A percentile compares a stretch with the other conserved stretches of the same genome.
These are phyloP conservation scores for Chironomus tentans DNA, from an alignment of 2,888 invertebrate species.

Conservation along the genomic window DNA sequence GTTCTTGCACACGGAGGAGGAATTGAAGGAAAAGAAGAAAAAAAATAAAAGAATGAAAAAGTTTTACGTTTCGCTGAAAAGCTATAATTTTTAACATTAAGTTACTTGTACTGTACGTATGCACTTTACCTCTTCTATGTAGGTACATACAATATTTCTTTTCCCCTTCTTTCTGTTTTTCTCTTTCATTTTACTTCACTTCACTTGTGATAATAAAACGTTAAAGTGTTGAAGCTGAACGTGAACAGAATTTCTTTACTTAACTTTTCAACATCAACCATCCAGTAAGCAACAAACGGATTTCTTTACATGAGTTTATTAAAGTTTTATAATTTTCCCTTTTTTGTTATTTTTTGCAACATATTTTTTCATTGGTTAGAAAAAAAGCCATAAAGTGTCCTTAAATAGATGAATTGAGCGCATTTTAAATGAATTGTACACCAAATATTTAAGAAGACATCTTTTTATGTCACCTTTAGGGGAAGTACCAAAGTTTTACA, in stretches of 20 bases:
- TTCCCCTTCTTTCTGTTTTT: neutral
- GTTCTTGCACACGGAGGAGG: neutral
- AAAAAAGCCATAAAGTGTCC: no score
- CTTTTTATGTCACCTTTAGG: no score
- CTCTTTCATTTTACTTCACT: neutral
- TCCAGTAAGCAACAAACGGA: neutral
- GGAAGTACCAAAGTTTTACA: no score
- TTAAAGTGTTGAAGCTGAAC: slow-evolving; percentile 19
- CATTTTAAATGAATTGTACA: no score
- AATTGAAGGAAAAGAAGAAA: neutral
- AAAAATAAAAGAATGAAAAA: neutral
- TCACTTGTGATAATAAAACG: slow-evolving; percentile 16
- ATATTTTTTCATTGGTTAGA: neutral
- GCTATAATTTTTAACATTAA: slow-evolving; percentile 22
- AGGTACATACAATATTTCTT: neutral
- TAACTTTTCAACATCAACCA: slow-evolving; percentile 1
- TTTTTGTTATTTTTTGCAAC: neutral
- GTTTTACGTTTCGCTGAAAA: slow-evolving; percentile 13
- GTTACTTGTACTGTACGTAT: neutral
- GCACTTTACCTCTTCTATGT: neutral
- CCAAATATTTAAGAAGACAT: no score
- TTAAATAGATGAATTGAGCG: no score
- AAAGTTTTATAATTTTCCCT: neutral
- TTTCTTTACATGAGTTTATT: neutral
- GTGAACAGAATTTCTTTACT: slow-evolving; percentile 15